Evolutionary conservation across 1,140 invertebrate genomes (phyloP).

Genomic region (Onthophagus taurus): DNA sequence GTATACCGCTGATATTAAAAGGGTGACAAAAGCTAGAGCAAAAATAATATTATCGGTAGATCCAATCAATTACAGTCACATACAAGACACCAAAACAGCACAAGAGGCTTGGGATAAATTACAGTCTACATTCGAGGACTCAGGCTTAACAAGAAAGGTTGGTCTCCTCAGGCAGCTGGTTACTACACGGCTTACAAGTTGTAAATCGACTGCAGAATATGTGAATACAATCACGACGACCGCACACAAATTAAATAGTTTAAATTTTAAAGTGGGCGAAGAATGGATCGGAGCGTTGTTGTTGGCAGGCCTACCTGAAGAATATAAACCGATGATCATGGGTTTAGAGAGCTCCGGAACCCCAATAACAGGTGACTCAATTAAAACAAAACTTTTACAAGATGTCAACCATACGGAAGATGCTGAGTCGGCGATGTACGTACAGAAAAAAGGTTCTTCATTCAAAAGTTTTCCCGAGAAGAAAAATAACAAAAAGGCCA

Average conservation of each 20-base stretch:
- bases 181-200: conserved; percentile 23
- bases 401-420: conserved; percentile 7
- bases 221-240: conserved; percentile 22
- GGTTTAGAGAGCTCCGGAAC: conserved; percentile 25
- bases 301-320: conserved; percentile 31
- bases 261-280: conserved; percentile 26
- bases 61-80: conserved; percentile 29
- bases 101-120: conserved; percentile 28
- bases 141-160: conserved; percentile 26
- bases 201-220: conserved; percentile 20
- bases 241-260: conserved; percentile 18
- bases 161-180: conserved; percentile 24
- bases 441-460: too few relatives aligned
- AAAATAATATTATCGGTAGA: conserved; percentile 32
- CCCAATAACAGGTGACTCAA: conserved; percentile 16
- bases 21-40: conserved; percentile 24
- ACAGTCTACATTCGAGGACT: conserved; percentile 24
- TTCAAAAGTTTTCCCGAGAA: too few relatives aligned
- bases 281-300: conserved; percentile 33
- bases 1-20: conserved; percentile 17
- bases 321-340: conserved; percentile 35
- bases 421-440: too few relatives aligned
- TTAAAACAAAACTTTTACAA: conserved; percentile 22
- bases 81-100: conserved; percentile 24
- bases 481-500: too few relatives aligned